phyloP scores from a whole-genome alignment of 2,888 invertebrate genomes.

The Orchesellides sinensis region DNA sequence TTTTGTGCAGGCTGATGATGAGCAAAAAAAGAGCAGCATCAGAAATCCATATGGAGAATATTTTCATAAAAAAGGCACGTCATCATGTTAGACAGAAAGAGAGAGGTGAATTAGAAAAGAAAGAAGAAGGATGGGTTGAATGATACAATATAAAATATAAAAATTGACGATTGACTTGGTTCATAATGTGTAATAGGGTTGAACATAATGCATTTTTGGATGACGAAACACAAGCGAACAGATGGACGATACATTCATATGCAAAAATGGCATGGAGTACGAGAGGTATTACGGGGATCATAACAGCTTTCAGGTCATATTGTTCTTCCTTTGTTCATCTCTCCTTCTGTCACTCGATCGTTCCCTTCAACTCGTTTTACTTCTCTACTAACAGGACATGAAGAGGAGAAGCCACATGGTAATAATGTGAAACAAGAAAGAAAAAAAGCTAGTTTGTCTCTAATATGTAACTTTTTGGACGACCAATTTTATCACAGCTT shows the following conservation, averaged over 20 bases:
- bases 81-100: conserved; percentile 11
- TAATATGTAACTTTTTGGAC: conserved; percentile 54
- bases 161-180: conserved; percentile 54
- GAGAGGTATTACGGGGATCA: conserved; percentile 50
- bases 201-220: conserved; percentile 55
- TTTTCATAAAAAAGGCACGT: conserved; percentile 52
- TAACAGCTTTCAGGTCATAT: conserved; percentile 57
- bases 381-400: conserved; percentile 13
- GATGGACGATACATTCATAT: conserved; percentile 74
- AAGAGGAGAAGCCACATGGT: conserved; percentile 59
- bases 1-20: conserved; percentile 37
- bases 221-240: conserved; percentile 71
- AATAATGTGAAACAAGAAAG: conserved; percentile 55
- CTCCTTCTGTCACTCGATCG: conserved; percentile 40
- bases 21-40: conserved; percentile 51
- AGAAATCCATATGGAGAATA: too few species aligned
- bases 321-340: conserved; percentile 51
- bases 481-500: conserved; percentile 43
- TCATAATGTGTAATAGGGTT: conserved; percentile 59
- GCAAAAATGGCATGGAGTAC: conserved; percentile 68
- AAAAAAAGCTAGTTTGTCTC: conserved; percentile 45
- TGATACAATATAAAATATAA: conserved; percentile 30
- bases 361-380: conserved; percentile 16
- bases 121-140: conserved; percentile 44
- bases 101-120: conserved; percentile 49